phyloP scores from a whole-genome alignment of 2,113 vertebrate species.

The Rhinolophus ferrumequinum region DNA sequence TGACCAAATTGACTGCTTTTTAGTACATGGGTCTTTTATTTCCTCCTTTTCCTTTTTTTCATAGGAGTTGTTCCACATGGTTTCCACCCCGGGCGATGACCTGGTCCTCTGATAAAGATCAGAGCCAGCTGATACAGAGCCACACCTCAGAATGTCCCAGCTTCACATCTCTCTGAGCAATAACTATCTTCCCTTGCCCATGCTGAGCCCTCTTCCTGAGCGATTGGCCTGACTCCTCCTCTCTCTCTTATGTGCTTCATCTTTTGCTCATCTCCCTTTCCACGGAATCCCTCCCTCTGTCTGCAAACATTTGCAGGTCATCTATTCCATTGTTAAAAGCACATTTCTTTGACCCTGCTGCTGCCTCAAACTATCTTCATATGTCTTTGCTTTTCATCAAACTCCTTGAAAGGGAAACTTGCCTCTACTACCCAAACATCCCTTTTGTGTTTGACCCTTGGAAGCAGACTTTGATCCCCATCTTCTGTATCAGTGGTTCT shows the following conservation, averaged over 20 bases:
- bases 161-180: background rate
- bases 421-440: background rate
- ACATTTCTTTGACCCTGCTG: background rate
- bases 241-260: background rate
- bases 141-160: background rate
- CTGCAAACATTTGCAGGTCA: background rate
- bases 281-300: background rate
- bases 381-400: background rate
- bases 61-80: background rate
- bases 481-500: background rate
- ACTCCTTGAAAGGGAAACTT: background rate
- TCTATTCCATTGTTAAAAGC: background rate
- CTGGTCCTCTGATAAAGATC: background rate
- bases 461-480: background rate
- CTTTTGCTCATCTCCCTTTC: background rate
- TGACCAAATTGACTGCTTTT: background rate
- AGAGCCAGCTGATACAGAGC: background rate
- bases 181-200: fast-evolving
- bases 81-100: background rate
- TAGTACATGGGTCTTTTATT: background rate
- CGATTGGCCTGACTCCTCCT: too few species aligned
- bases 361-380: background rate
- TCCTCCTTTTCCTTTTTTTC: background rate
- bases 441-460: background rate
- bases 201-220: background rate